phyloP scores from a whole-genome alignment of 1,140 invertebrate genomes.

The Drosophila sturtevanti region DNA sequence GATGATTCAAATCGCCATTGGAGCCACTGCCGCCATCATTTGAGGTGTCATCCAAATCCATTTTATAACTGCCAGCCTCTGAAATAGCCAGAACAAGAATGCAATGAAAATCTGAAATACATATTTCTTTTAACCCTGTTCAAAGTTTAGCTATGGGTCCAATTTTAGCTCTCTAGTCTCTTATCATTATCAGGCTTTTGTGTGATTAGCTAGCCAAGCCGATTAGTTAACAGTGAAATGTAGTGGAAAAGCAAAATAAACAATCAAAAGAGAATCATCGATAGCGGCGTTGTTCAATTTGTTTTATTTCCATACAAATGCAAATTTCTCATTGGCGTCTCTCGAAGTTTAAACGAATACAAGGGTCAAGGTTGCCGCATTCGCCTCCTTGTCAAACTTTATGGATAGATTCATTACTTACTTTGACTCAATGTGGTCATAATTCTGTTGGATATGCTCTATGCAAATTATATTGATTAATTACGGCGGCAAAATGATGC shows the following conservation, averaged over 20 bases:
- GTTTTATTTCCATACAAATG: conserved; percentile 5
- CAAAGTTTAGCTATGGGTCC: conserved; percentile 59
- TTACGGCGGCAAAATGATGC: conserved; percentile 1
- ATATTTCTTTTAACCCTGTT: conserved; percentile 36
- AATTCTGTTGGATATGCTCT: neutral
- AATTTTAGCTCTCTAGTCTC: conserved; percentile 7
- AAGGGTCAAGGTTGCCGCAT: conserved; percentile 61
- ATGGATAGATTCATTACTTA: conserved; percentile 34
- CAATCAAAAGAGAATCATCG: conserved; percentile 24
- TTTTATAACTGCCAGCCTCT: conserved; percentile 35
- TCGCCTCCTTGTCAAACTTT: conserved; percentile 21
- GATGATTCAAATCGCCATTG: conserved; percentile 53
- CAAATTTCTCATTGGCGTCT: neutral
- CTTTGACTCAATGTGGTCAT: conserved; percentile 20
- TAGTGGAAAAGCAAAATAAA: conserved; percentile 39
- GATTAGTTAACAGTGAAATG: conserved; percentile 53
- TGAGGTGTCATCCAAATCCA: conserved; percentile 56
- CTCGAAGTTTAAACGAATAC: conserved; percentile 23
- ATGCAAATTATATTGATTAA: conserved; percentile 17
- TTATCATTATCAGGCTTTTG: conserved; percentile 43
- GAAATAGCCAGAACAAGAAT: conserved; percentile 39
- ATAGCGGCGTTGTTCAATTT: neutral
- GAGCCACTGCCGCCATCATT: conserved; percentile 26
- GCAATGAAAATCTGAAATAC: neutral
- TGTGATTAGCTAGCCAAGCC: conserved; percentile 42